Percentiles rank a stretch among this genome's conserved stretches.
phyloP scores from a whole-genome alignment of 2,113 vertebrate genomes.

The Rhinopomastus cyanomelas region DNA sequence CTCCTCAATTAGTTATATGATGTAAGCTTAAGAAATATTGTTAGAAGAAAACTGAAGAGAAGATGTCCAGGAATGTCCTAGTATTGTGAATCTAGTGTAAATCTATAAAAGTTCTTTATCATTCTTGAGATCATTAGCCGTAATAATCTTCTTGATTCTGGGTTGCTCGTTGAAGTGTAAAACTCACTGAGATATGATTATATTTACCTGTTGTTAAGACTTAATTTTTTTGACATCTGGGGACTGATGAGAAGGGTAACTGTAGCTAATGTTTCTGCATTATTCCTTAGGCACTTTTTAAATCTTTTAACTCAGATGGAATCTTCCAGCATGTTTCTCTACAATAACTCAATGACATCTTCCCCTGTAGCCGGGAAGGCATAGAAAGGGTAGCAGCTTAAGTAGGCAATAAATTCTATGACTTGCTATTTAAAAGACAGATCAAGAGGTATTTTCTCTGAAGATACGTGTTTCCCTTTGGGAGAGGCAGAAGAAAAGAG shows the following conservation, averaged over 20 bases:
- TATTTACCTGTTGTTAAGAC: constrained; percentile 48
- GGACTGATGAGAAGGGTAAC: neutral
- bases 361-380: neutral
- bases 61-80: neutral
- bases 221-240: neutral
- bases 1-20: neutral
- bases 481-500: neutral
- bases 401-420: neutral
- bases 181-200: neutral
- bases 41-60: neutral
- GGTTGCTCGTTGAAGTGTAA: constrained; percentile 44
- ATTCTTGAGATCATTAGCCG: constrained; percentile 42
- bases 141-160: constrained; percentile 35
- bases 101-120: neutral
- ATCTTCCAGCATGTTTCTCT: neutral
- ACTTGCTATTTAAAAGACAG: neutral
- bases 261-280: neutral
- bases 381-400: neutral
- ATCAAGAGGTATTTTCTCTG: neutral
- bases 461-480: neutral
- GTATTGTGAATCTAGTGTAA: neutral
- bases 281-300: constrained; percentile 9
- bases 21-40: neutral
- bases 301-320: constrained; percentile 7
- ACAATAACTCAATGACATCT: neutral